Percentiles rank a stretch among this genome's conserved stretches.
Evolutionary conservation across 2,888 invertebrate genomes (phyloP).

Genomic region (Anoplius nigerrimus): DNA sequence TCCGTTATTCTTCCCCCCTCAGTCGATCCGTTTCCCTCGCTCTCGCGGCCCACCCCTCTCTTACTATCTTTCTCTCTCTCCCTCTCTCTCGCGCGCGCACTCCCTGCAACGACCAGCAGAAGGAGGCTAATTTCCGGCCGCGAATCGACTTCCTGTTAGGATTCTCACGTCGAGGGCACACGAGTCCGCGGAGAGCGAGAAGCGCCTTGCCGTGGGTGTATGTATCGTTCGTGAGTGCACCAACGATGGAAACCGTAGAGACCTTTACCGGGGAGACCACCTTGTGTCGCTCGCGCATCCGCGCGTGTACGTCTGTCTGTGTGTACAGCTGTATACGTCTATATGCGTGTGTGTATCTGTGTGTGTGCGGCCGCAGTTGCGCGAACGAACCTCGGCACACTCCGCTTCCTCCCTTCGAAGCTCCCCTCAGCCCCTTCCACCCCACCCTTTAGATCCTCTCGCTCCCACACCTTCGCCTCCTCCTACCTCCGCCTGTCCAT

Average conservation of each 20-base stretch:
- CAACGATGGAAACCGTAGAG: neutral
- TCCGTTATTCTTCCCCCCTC: constrained; percentile 20
- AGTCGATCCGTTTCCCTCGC: constrained; percentile 22
- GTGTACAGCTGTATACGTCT: too few relatives aligned
- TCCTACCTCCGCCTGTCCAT: constrained; percentile 71
- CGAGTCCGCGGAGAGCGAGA: constrained; percentile 9
- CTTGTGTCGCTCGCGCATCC: constrained; percentile 77
- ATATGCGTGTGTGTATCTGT: neutral
- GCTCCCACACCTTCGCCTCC: neutral
- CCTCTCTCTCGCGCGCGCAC: constrained; percentile 22
- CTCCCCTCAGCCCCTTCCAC: neutral
- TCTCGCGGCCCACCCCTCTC: constrained; percentile 29
- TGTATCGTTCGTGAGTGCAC: neutral
- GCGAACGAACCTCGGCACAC: constrained; percentile 64
- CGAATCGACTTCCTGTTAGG: constrained; percentile 50
- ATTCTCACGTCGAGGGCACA: constrained; percentile 34
- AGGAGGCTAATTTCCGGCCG: constrained; percentile 54
- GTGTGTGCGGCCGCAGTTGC: constrained; percentile 66
- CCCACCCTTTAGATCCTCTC: neutral
- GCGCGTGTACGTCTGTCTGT: too few relatives aligned
- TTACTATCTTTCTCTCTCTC: neutral
- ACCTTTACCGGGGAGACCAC: constrained; percentile 30
- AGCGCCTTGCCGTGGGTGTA: constrained; percentile 4
- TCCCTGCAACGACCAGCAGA: constrained; percentile 27
- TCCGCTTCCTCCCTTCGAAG: constrained; percentile 8